Evolutionary conservation across 1,140 invertebrate species (phyloP).

Genomic region (Alviniconcha marisindica): DNA sequence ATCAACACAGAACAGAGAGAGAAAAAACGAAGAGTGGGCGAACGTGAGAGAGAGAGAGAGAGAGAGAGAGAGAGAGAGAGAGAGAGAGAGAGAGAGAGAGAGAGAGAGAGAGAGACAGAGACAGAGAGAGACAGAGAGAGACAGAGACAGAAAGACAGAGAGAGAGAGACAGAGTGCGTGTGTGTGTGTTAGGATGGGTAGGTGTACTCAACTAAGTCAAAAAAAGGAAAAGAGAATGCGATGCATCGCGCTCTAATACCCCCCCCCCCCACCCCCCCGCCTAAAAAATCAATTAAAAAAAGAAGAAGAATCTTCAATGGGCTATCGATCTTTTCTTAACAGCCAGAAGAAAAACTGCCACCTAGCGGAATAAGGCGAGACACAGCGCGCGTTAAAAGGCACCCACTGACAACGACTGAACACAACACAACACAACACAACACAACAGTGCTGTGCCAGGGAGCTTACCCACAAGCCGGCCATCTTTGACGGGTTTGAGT

Average conservation of each 20-base stretch:
- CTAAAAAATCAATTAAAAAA: neutral
- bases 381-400: neutral
- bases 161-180: slow-evolving; percentile 11
- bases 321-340: neutral
- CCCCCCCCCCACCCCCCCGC: neutral
- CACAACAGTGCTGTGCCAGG: neutral
- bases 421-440: neutral
- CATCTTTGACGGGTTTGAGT: slow-evolving; percentile 64
- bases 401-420: neutral
- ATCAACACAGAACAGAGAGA: neutral
- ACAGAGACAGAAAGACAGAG: neutral
- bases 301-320: neutral
- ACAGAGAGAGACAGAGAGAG: slow-evolving; percentile 30
- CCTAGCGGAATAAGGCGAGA: neutral
- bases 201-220: neutral
- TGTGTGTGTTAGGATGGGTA: neutral
- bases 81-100: slow-evolving; percentile 4
- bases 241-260: neutral
- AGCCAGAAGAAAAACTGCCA: neutral
- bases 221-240: too few relatives aligned
- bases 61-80: slow-evolving; percentile 5
- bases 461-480: slow-evolving; percentile 62
- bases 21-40: neutral
- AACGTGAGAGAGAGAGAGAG: neutral
- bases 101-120: slow-evolving; percentile 3